Evolutionary conservation across 2,113 vertebrate species (phyloP).

Genomic region (Hemibagrus wyckioides): DNA sequence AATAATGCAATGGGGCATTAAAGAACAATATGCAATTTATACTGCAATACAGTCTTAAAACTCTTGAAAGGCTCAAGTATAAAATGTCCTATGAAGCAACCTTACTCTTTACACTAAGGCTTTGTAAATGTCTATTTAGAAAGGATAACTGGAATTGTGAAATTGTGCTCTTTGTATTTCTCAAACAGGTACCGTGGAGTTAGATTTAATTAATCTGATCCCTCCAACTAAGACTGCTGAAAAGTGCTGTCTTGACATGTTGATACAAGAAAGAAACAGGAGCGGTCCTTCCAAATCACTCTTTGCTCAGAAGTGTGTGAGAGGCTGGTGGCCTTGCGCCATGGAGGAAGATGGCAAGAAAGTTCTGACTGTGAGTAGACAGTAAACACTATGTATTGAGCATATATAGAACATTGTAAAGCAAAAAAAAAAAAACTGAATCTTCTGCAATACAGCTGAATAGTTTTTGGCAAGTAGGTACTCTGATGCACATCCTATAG

Average conservation of each 20-base stretch:
- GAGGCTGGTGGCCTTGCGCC: slow-evolving; percentile 95
- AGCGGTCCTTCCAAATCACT: slow-evolving; percentile 75
- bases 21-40: neutral
- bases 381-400: neutral
- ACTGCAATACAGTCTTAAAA: neutral
- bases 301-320: slow-evolving; percentile 93
- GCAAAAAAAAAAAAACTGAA: neutral
- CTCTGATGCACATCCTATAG: neutral
- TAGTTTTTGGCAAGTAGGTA: neutral
- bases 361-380: slow-evolving; percentile 81
- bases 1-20: neutral
- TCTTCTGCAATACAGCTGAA: neutral
- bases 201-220: slow-evolving; percentile 85
- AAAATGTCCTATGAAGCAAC: neutral
- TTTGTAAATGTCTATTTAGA: neutral
- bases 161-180: slow-evolving; percentile 3
- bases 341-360: slow-evolving; percentile 83
- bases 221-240: slow-evolving; percentile 87
- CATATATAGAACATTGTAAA: neutral
- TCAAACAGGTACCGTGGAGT: slow-evolving; percentile 72
- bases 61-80: neutral
- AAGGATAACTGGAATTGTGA: neutral
- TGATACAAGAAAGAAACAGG: slow-evolving; percentile 74
- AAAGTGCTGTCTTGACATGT: slow-evolving; percentile 86
- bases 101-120: neutral